Evolutionary conservation across 2,113 vertebrate genomes (phyloP), one percentile per base, ranked within the genome.

Genomic region (Oryzias celebensis): DNA sequence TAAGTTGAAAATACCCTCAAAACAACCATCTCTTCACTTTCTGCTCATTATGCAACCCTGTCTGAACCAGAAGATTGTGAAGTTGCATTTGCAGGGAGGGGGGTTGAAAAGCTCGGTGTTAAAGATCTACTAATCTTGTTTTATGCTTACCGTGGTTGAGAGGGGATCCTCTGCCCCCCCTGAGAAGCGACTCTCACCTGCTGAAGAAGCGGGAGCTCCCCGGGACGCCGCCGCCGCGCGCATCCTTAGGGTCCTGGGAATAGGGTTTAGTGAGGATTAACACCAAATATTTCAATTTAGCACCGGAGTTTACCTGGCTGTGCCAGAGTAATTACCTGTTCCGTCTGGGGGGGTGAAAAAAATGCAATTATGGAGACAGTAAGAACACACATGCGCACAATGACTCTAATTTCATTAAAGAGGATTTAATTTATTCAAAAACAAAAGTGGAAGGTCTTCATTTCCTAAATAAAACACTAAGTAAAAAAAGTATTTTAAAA

Each of bases 251-350:
- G 66, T 76, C 76, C 62, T 56, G 76, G 76, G 62, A 74, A 73
- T 65, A 61, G 80, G 80, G 80, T 86, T 89, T 82, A 78, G 68
- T 20, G 54, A 61, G 80, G 82, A 88, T 88, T 86, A 87, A 79
- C 78, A 76, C 51, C 61, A 60, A 81, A 77, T 81, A 81, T 82
- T 88, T 87, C 73, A 85, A 85, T 85, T 85, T 80, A 79, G 55
- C 69, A 41, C 51, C 51, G 60, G 71, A 80, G 77, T 87, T 75
- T 74, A 86, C 81, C 80, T 88, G 58, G 3, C 67, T 74, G 77
- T 65, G 78, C 64, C 77, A 78, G 59, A 82, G 82, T 86, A 81
- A 85, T 90, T 84, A 87, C 68, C 73, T 7, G 31, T 17, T 60
- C 65, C 60, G 67, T 48, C 61, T 63, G 62, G 26, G 16, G 10